Evolutionary conservation across 2,888 invertebrate genomes (phyloP).

Genomic region (Sepioteuthis lessoniana): DNA sequence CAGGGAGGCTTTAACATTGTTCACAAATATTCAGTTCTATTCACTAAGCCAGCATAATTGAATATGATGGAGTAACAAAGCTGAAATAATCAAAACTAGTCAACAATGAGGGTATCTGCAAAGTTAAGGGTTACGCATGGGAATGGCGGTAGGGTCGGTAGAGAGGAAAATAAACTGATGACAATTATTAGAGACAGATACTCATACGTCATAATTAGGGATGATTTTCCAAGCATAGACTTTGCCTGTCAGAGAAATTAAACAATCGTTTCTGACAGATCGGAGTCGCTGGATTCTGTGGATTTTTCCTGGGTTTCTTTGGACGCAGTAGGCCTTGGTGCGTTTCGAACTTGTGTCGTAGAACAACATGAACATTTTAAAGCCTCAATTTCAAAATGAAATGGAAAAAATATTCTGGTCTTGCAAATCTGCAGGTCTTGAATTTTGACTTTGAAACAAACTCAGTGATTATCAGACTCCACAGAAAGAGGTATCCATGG

Average conservation of each 20-base stretch:
- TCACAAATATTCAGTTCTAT: neutral
- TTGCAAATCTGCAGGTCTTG: too few relatives aligned
- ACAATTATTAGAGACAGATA: neutral
- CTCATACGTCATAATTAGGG: too few relatives aligned
- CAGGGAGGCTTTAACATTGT: neutral
- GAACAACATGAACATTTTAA: too few relatives aligned
- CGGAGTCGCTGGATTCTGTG: too few relatives aligned
- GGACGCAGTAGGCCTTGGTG: too few relatives aligned
- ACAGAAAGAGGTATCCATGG: too few relatives aligned
- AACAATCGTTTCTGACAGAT: neutral
- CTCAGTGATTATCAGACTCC: too few relatives aligned
- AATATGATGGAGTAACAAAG: conserved; percentile 8
- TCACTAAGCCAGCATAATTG: neutral
- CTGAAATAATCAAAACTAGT: neutral
- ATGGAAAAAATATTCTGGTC: too few relatives aligned
- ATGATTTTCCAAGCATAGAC: neutral
- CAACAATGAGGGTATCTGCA: neutral
- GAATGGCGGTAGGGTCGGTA: neutral
- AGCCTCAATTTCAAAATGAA: too few relatives aligned
- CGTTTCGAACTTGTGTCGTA: too few relatives aligned
- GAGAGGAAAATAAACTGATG: neutral
- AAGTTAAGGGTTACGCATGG: neutral
- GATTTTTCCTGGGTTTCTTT: too few relatives aligned
- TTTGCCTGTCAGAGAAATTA: neutral
- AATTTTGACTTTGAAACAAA: too few relatives aligned